A percentile compares a stretch with the other conserved stretches of the same genome.
phyloP scores from a whole-genome alignment of 2,888 invertebrate species.

The Phymatocera aterrima region DNA sequence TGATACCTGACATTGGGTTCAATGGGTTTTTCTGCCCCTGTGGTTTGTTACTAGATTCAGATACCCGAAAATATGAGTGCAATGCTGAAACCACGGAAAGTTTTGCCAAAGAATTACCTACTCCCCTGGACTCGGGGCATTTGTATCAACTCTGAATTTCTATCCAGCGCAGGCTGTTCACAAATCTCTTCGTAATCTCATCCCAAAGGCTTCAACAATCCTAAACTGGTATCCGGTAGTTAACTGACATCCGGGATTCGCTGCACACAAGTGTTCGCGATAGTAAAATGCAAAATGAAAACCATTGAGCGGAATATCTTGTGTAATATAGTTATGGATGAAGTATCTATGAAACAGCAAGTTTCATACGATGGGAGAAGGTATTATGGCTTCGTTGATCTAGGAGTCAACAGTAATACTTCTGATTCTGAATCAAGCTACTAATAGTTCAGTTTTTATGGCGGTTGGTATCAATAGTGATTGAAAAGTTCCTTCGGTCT shows the following conservation, averaged over 20 bases:
- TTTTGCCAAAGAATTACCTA: neutral
- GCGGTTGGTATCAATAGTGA: constrained; percentile 49
- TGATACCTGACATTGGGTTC: no score
- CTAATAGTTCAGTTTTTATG: constrained; percentile 52
- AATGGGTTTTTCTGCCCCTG: neutral
- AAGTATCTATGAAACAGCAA: constrained; percentile 24
- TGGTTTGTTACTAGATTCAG: neutral
- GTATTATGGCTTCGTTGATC: constrained; percentile 38
- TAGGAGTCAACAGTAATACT: constrained; percentile 5
- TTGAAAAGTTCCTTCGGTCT: constrained; percentile 55
- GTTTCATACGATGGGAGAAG: constrained; percentile 23
- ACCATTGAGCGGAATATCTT: neutral
- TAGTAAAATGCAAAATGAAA: neutral
- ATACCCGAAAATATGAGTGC: neutral
- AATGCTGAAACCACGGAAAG: neutral
- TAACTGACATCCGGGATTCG: constrained; percentile 11
- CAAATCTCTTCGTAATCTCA: neutral
- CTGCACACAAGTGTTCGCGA: neutral
- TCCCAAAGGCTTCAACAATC: constrained; percentile 1
- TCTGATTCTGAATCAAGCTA: constrained; percentile 46
- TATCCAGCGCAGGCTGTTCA: neutral
- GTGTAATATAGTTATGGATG: constrained; percentile 11
- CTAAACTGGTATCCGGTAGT: neutral
- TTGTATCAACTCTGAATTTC: neutral
- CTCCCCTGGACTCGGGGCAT: constrained; percentile 2